Evolutionary conservation across 2,113 vertebrate species (phyloP).

Genomic region (Cryptoleucopteryx plumbea): DNA sequence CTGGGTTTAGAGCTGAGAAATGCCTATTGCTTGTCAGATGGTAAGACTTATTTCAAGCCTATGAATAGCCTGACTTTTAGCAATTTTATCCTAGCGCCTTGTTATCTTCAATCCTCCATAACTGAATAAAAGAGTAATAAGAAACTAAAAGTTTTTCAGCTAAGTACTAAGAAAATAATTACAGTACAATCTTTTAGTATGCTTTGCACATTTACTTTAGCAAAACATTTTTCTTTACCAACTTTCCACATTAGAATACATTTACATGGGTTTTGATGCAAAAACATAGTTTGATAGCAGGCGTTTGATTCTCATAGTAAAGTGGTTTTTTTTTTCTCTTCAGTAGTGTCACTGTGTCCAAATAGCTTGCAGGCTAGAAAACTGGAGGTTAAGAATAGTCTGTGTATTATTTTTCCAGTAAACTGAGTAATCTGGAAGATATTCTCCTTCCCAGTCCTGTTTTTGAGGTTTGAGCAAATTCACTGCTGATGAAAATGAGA

Average conservation of each 20-base stretch:
- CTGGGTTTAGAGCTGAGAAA: background rate
- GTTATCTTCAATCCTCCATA: background rate
- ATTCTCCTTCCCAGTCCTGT: background rate
- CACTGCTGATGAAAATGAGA: background rate
- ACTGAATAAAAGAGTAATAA: background rate
- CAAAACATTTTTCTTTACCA: background rate
- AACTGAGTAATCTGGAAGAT: background rate
- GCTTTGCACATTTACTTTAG: background rate
- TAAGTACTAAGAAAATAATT: background rate
- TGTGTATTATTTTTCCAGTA: background rate
- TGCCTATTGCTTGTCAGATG: background rate
- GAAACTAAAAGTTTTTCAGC: background rate
- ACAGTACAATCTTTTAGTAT: background rate
- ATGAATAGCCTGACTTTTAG: background rate
- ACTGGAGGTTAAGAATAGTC: background rate
- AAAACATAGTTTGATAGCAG: background rate
- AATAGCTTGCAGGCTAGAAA: background rate
- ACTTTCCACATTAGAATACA: background rate
- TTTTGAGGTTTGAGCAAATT: background rate
- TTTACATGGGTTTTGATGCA: background rate
- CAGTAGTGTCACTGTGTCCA: background rate
- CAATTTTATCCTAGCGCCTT: background rate
- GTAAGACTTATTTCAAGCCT: background rate
- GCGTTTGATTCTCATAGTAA: background rate
- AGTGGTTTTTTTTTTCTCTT: background rate